phyloP scores from a whole-genome alignment of 1,140 invertebrate species.

The Drosophila virilis region DNA sequence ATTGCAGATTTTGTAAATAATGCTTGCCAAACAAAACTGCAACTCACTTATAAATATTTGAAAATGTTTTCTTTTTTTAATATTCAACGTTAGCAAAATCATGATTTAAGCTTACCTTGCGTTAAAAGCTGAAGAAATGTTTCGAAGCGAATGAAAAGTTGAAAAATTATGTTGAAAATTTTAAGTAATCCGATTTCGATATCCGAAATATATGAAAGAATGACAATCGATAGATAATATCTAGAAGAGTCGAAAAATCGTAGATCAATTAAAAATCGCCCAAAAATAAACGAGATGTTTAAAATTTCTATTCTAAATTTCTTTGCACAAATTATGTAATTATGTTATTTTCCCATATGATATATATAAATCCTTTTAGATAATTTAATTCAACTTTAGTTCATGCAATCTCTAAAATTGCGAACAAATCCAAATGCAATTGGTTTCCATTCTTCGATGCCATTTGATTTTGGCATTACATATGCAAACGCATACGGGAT shows the following conservation, averaged over 20 bases:
- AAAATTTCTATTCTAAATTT: too few species aligned
- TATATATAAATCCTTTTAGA: background rate
- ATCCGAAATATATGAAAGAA: too few species aligned
- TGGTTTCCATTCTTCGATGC: slow-evolving; percentile 11
- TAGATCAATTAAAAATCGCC: too few species aligned
- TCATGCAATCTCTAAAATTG: background rate
- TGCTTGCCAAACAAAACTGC: background rate
- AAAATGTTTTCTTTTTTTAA: background rate
- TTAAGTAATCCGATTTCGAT: too few species aligned
- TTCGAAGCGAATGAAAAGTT: too few species aligned
- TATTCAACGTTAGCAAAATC: background rate
- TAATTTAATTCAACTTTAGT: slow-evolving; percentile 7
- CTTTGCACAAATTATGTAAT: too few species aligned
- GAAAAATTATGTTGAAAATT: too few species aligned
- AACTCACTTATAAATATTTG: slow-evolving; percentile 2
- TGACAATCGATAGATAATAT: too few species aligned
- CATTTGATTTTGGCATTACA: slow-evolving; percentile 9
- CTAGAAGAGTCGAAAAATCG: too few species aligned
- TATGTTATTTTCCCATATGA: too few species aligned
- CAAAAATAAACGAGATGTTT: too few species aligned
- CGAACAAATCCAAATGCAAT: slow-evolving; percentile 9
- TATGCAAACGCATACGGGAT: slow-evolving; percentile 14
- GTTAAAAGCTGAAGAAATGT: background rate
- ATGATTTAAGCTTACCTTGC: background rate
- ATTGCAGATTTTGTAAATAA: slow-evolving; percentile 14